Base-by-base conservation (phyloP, 2,113 vertebrate species). In the Casuarius casuarius region DNA sequence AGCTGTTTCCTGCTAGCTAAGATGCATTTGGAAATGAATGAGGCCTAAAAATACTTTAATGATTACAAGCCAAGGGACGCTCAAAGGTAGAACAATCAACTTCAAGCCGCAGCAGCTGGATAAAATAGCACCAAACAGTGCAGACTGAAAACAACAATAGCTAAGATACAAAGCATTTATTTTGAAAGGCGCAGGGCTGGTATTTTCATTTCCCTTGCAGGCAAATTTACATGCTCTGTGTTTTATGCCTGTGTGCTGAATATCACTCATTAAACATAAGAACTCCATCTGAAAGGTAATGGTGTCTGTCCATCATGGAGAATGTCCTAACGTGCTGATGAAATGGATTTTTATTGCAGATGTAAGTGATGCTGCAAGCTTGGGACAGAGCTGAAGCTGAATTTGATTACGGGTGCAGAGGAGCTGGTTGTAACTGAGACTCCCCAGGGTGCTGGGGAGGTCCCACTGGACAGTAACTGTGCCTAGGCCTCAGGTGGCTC, bases 401-500 rank as follows among this genome's bases (percentile, higher is more conserved):
- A 93, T 96, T 95, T 94, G 71, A 59, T 90, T 92, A 68, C 2
- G 1, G 72, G 83, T 89, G 70, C 77, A 78, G 61, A 87, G 74
- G 42, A 92, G 56, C 11, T 1, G 73, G 79, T 95, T 0, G 2
- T 84, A 95, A 95, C 85, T 72, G 84, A 96, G 75, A 73, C 20
- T 87, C 92, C 86, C 35, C 18, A 31, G 89, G 74, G 79, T 84
- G 48, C 25, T 1, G 51, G 76, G 75, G 84, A 81, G 9, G 58
- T 96, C 94, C 90, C 92, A 6, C 66, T 86, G 84, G 71, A 59
- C 52, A 38, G 83, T 85, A 94, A 92, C 95, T 2, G 10, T 91
- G 81, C 94, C 35, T 66, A 93, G 95, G 87, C 96, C 97, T 97
- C 97, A 97, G 97, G 85, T 97, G 97, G 91, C 95, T 96, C 44